These are phyloP conservation scores for Apantesis nais DNA, from an alignment of 2,888 invertebrate genomes.

Conservation along the genomic window DNA sequence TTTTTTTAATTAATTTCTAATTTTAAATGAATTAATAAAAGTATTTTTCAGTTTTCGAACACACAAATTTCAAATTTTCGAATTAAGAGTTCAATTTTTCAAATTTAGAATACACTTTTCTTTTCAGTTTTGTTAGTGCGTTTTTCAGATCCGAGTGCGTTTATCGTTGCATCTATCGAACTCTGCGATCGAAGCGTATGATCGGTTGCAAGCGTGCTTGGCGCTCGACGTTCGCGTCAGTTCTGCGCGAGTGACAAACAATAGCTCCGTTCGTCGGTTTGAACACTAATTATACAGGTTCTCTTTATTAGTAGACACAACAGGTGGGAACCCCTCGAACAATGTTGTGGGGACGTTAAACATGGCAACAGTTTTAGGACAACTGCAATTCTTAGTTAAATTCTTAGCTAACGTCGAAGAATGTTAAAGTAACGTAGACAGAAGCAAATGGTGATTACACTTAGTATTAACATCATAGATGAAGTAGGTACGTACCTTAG, in stretches of 20 bases:
- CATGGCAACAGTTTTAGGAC: constrained; percentile 22
- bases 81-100: constrained; percentile 20
- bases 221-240: constrained; percentile 67
- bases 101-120: constrained; percentile 23
- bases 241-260: constrained; percentile 79
- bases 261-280: constrained; percentile 53
- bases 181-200: constrained; percentile 55
- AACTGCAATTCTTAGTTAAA: constrained; percentile 15
- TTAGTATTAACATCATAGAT: background rate
- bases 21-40: constrained; percentile 7
- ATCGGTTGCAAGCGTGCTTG: constrained; percentile 67
- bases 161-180: constrained; percentile 52
- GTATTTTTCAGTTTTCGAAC: constrained; percentile 7
- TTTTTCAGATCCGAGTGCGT: constrained; percentile 35
- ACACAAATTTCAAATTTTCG: constrained; percentile 8
- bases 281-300: constrained; percentile 75
- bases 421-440: constrained; percentile 1
- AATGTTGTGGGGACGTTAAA: constrained; percentile 47
- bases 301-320: constrained; percentile 61
- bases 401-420: constrained; percentile 7
- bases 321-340: constrained; percentile 72
- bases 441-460: background rate
- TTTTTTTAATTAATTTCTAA: constrained; percentile 27
- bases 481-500: background rate
- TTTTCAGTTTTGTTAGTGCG: constrained; percentile 6